Base-by-base conservation (phyloP, 2,797 vertebrate species). In the Falco columbarius region DNA sequence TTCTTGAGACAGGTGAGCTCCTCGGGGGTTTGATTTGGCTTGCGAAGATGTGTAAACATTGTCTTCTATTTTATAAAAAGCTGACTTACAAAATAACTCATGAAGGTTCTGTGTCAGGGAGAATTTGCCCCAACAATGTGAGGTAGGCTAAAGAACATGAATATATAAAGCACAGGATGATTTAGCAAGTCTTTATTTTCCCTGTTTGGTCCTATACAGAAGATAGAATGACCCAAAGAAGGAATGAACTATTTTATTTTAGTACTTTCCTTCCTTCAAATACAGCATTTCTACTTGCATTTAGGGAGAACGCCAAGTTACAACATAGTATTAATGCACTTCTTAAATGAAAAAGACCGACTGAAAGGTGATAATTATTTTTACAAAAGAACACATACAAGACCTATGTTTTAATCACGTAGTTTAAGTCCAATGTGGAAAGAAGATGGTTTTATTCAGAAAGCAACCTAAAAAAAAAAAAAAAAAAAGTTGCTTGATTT, bases 21-120 rank as follows among this genome's bases (percentile, higher is more conserved):
- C 20, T 13, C 0, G 1, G 1, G 1, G 1, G 3, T 20, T 67
- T 79, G 19, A 1, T 47, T 89, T 81, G 21, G 4, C 32, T 68
- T 80, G 6, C 70, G 40, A 66, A 76, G 17, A n/a, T 75, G 12
- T 24, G 9, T 5, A 62, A 75, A 21, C 1, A 3, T 2, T 0
- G 0, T 68, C 38, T 51, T 81, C 23, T 56, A 44, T n/a, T 29
- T 52, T 72, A 49, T n/a, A 26, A 56, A 54, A 87, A 87, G 2
- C 6, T 80, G 20, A 52, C 1, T 17, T 42, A 27, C 2, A 75
- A 26, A 34, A 30, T 46, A 42, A 67, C 22, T 30, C 0, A 4
- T 4, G 6, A 74, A 56, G 22, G 36, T 34, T 26, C 12, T 52
- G 2, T 72, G 36, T 68, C 59, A 80, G 6, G 7, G 10, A 67